Evolutionary conservation across 2,797 vertebrate genomes (phyloP), one percentile per base, ranked within the genome.

Genomic region (Choloepus didactylus): DNA sequence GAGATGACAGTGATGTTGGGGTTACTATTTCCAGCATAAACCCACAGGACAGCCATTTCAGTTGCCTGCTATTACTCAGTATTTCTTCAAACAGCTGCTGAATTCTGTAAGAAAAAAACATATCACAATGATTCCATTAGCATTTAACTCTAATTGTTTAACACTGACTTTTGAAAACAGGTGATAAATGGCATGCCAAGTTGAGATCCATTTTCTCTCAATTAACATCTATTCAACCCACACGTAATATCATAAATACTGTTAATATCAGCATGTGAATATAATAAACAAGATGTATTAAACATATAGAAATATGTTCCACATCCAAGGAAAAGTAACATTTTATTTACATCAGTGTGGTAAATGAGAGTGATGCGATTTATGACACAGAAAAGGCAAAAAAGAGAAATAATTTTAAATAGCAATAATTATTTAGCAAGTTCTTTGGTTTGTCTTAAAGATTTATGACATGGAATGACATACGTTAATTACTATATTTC

Each of bases 1-100:
- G 98, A 95, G 99, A 99, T 94, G 99, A 98, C 98, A 99, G 96
- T 64, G 99, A 99, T 96, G 98, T 98, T 80, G 99, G 99, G 92
- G 99, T 99, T 98, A 99, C 98, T 98, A 99, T 99, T 89, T 99
- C 99, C 93, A 99, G 98, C 99, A 99, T 99, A 98, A 99, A 99
- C 89, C 99, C 99, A 93, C 99, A 99, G 89, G 99, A 99, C 96
- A 99, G 98, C 99, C 99, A 99, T 97, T 99, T 99, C 95, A 99
- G 98, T 98, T 99, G 99, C 97, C 99, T 98, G 98, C 99, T 99
- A 98, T 99, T 99, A 87, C 99, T 99, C 98, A 99, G 90, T 97
- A 99, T 98, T 98, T 99, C 99, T 98, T 99, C 99, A 98, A 99
- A 99, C 96, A 99, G 98, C 97, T 99, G 99, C 89, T 99, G 99